Conservation (phyloP, 2,113 vertebrate species). For the Mohoua ochrocephala region DNA sequence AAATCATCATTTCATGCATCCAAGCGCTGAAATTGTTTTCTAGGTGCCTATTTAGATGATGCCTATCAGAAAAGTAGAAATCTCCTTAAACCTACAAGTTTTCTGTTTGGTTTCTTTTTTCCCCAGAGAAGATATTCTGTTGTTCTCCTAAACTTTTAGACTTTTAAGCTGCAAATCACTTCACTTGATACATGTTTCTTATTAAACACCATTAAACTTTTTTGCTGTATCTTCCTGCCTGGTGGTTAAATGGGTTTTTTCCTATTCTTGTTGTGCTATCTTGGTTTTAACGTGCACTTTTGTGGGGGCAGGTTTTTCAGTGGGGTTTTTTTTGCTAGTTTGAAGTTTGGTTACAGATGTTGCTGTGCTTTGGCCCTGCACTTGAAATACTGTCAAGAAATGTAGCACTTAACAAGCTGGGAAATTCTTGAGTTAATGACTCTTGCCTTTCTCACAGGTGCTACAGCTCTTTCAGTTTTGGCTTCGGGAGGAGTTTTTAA, state of each 20-base stretch:
- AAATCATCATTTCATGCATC: not conserved
- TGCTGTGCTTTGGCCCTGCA: not conserved
- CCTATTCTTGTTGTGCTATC: not conserved
- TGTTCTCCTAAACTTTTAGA: not conserved
- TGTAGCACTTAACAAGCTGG: not conserved
- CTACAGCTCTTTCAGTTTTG: not conserved
- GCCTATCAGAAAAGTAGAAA: not conserved
- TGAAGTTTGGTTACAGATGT: not conserved
- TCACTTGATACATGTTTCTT: not conserved
- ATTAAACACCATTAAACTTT: not conserved
- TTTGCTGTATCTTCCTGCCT: not conserved
- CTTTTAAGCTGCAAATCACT: not conserved
- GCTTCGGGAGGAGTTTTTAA: not conserved
- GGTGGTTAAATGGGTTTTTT: not conserved
- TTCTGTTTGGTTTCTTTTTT: not conserved
- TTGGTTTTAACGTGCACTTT: not conserved
- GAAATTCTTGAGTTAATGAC: slow-evolving; percentile 24
- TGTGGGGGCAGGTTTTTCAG: not conserved
- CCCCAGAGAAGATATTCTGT: not conserved
- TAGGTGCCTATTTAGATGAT: not conserved
- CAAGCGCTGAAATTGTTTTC: not conserved
- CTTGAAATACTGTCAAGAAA: not conserved
- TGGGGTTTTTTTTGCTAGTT: not conserved
- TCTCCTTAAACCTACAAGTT: not conserved
- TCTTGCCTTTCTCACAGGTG: slow-evolving; percentile 4